Evolutionary conservation across 2,888 invertebrate genomes (phyloP).

Genomic region (Petrophora chlorosata): DNA sequence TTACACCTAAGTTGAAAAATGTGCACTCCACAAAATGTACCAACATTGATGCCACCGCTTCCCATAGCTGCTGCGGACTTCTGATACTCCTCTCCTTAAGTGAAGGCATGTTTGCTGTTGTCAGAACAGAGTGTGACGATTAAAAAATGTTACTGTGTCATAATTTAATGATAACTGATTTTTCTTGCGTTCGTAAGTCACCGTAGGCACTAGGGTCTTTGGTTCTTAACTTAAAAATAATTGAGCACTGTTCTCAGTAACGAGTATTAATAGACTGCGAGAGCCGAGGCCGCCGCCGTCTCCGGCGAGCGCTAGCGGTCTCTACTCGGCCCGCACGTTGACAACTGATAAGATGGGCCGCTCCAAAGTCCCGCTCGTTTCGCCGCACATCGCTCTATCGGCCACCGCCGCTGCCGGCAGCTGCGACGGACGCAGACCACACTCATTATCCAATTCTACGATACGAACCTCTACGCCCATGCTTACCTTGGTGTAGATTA

Average conservation of each 20-base stretch:
- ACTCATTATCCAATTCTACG: constrained; percentile 28
- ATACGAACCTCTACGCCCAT: constrained; percentile 1
- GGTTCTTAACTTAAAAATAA: background rate
- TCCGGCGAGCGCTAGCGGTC: no score
- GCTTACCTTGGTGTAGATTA: background rate
- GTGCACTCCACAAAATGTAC: constrained; percentile 71
- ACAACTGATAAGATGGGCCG: no score
- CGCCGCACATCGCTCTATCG: background rate
- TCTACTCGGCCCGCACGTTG: no score
- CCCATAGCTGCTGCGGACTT: constrained; percentile 73
- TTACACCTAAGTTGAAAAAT: constrained; percentile 84
- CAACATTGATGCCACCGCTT: constrained; percentile 65
- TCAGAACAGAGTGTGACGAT: background rate
- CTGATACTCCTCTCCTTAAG: constrained; percentile 58
- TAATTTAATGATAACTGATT: background rate
- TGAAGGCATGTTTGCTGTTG: no score
- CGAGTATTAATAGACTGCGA: constrained; percentile 1
- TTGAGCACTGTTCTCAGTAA: constrained; percentile 2
- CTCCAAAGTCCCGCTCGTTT: background rate
- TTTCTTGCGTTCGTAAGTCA: no score
- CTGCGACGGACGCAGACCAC: background rate
- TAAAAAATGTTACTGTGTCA: background rate
- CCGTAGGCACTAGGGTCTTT: no score
- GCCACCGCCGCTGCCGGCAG: background rate
- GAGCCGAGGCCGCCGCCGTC: no score